Base-by-base conservation (phyloP, 2,113 vertebrate species). In the Dipodomys ordii region DNA sequence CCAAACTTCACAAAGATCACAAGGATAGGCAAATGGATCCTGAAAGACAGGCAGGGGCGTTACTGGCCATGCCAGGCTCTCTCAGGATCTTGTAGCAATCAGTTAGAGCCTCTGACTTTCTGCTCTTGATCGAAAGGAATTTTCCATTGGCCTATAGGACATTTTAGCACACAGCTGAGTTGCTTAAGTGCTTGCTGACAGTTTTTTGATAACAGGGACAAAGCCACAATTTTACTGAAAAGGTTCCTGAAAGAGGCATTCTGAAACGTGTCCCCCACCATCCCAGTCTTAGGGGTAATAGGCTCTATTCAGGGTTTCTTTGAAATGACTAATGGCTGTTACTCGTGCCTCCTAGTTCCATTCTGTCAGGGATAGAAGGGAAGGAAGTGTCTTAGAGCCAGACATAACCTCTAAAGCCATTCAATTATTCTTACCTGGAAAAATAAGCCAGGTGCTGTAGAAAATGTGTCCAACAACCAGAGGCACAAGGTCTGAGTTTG, bases 151-250 rank as follows among this genome's bases (percentile, higher is more conserved):
- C 65, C 23, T 27, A 0, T 6, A 15, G 32, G 20, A 25, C 65
- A 27, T 71, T 82, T 93, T 25, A 93, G 65, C 79, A 78, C 82
- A n/a, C 65, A 72, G 81, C 87, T 49, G 69, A 94, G 35, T 87
- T 82, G 27, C 74, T 74, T 93, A 93, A 91, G 87, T 88, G 87
- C 93, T 88, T 83, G 78, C 49, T 80, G 74, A 80, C 71, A 83
- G 28, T 32, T 27, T 82, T 92, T 49, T 92, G 92, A 77, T 74
- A 74, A 64, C 46, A 80, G 81, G 49, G 60, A 79, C 78, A 79
- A 53, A 78, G 78, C 91, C 39, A 19, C 78, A 53, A 82, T 64
- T 87, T 46, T 35, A 62, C 27, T 30, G 81, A 76, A 87, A 96
- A 83, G 35, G 20, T 91, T 64, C 35, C 53, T 74, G 80, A 78